These are phyloP conservation scores for Isaurus tuberculatus DNA, from an alignment of 92 coral and sea anemone genomes.

Conservation along the genomic window DNA sequence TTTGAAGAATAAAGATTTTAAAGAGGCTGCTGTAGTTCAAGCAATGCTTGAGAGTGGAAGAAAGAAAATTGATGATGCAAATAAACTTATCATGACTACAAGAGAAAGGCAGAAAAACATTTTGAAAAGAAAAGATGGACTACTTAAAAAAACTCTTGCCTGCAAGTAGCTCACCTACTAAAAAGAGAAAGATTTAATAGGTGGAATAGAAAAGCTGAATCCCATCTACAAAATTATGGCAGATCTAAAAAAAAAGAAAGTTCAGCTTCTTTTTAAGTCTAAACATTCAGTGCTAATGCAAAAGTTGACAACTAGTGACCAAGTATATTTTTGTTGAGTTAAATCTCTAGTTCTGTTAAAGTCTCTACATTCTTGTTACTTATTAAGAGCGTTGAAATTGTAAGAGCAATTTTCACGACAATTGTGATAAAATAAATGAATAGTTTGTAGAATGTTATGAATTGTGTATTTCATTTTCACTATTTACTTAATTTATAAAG, in stretches of 20 bases:
- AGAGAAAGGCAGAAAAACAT: conserved; percentile 45
- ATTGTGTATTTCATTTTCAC: neutral
- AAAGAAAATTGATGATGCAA: conserved; percentile 54
- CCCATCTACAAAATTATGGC: neutral
- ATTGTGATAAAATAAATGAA: neutral
- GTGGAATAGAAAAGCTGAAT: conserved; percentile 17
- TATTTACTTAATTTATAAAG: neutral
- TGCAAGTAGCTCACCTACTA: conserved; percentile 41
- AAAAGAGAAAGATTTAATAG: conserved; percentile 41
- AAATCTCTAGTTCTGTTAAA: neutral
- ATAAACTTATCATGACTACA: conserved; percentile 38
- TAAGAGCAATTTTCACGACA: neutral
- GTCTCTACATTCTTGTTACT: neutral
- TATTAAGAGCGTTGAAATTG: neutral
- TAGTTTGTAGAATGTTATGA: neutral
- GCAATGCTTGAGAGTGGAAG: conserved; percentile 59
- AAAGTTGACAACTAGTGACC: neutral
- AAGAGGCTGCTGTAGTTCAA: conserved; percentile 61
- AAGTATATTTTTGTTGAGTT: neutral
- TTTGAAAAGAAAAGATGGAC: conserved; percentile 27
- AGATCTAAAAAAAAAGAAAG: neutral
- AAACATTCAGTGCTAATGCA: neutral
- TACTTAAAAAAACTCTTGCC: conserved; percentile 45
- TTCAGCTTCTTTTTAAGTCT: neutral
- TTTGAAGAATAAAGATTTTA: conserved; percentile 58